Evolutionary conservation across 2,113 vertebrate species (phyloP), one percentile per base, ranked within the genome.

Genomic region (Thermophis baileyi): DNA sequence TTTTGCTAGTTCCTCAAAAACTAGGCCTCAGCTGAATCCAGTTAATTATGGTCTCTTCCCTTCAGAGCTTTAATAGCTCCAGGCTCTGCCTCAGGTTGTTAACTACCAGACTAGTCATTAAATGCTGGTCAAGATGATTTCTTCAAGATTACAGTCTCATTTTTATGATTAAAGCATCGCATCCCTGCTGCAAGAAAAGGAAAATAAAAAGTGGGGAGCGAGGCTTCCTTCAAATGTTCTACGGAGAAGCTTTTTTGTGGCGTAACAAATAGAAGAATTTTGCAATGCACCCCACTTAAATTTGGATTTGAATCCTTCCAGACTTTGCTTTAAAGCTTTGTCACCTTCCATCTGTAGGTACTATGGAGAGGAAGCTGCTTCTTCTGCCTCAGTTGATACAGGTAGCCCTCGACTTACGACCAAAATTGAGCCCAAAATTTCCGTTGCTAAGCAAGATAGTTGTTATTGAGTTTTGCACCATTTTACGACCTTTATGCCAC

Each of bases 61-160:
- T 24, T 2, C 20, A 35, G 50, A 90, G 85, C 25, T 35, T 89
- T 88, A 93, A 50, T 53, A 90, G 92, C 95, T 22, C 40, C 20
- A 50, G 93, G 91, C 92, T 94, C 53, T 96, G 93, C 93, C 87
- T 94, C 25, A 0, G 91, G 92, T 94, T 89, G 89, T 94, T 94
- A 92, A 57, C 89, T 96, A 93, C 87, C 44, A 90, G 91, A 92
- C 85, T 44, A 93, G 47, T 94, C 92, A 91, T 94, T 96, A 95
- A 92, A 85, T 90, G 89, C 90, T 53, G 40, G 93, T 94, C 95
- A 94, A 49, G 93, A 94, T 93, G 93, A 94, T 94, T 96, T 96
- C 94, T 96, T 91, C 47, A 85, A 92, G 60, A 63, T 92, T 35
- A 74, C 44, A 63, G 44, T 20, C 44, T 93, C 92, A 53, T 54